Conservation (phyloP, 2,113 vertebrate genomes). For the Cariama cristata region DNA sequence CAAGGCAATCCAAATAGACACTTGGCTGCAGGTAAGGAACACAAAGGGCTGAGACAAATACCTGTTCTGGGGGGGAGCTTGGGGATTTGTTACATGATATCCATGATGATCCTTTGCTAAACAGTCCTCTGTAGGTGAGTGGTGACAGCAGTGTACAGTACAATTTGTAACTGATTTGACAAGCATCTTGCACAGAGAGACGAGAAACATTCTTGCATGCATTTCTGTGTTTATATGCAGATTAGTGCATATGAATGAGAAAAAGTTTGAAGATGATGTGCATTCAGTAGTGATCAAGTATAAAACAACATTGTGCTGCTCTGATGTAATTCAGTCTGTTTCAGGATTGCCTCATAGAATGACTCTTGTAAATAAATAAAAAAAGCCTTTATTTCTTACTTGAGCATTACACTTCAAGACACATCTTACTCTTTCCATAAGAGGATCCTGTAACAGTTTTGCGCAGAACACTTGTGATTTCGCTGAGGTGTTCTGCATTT, state of each 20-base stretch:
- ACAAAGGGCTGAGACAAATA: background rate
- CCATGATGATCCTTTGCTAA: background rate
- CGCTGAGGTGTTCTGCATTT: background rate
- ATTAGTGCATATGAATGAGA: background rate
- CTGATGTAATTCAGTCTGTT: background rate
- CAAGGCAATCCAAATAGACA: conserved; percentile 99
- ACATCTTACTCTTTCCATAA: background rate
- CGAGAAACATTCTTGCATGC: background rate
- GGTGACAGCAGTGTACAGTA: background rate
- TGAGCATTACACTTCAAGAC: background rate
- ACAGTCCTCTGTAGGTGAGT: background rate
- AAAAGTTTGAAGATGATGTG: background rate
- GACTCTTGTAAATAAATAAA: background rate
- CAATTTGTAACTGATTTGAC: background rate
- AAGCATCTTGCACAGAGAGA: background rate
- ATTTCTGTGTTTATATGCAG: background rate
- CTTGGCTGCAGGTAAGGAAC: conserved; percentile 91
- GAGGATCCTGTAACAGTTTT: background rate
- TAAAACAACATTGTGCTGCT: background rate
- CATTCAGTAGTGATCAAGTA: background rate
- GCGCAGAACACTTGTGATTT: background rate
- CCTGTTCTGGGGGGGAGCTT: background rate
- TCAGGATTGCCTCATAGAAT: background rate
- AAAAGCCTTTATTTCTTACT: background rate
- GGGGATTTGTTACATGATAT: background rate